phyloP scores from a whole-genome alignment of 1,140 invertebrate genomes.

The Zaprionus capensis region DNA sequence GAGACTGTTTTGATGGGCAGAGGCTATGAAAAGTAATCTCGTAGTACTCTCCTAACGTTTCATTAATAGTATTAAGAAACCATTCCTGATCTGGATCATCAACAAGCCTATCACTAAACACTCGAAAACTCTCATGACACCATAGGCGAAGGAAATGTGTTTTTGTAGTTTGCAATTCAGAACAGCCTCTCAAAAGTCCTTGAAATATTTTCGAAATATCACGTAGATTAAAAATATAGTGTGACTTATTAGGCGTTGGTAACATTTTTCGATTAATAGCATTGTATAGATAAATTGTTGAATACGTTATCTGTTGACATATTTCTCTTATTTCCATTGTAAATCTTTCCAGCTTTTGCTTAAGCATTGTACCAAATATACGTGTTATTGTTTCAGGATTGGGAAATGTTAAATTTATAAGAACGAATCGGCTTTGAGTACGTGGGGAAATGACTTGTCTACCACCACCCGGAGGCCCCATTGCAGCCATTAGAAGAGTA shows the following conservation, averaged over 20 bases:
- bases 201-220: constrained; percentile 92
- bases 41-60: constrained; percentile 90
- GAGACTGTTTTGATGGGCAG: constrained; percentile 90
- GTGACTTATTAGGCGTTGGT: constrained; percentile 94
- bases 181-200: constrained; percentile 90
- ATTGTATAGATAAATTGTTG: constrained; percentile 91
- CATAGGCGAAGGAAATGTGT: constrained; percentile 89
- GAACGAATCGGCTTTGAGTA: constrained; percentile 91
- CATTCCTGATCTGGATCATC: constrained; percentile 91
- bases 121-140: constrained; percentile 93
- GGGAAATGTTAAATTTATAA: constrained; percentile 92
- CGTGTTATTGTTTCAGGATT: constrained; percentile 90
- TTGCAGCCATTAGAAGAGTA: constrained; percentile 90
- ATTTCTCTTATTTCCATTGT: constrained; percentile 90
- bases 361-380: constrained; percentile 93
- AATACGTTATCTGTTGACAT: constrained; percentile 84
- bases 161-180: constrained; percentile 90
- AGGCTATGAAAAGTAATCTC: constrained; percentile 91
- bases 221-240: constrained; percentile 94
- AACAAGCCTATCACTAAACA: constrained; percentile 92
- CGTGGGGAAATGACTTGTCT: constrained; percentile 90
- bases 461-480: constrained; percentile 93
- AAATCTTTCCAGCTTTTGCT: constrained; percentile 91
- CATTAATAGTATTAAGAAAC: constrained; percentile 89
- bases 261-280: constrained; percentile 89